phyloP scores from a whole-genome alignment of 2,888 invertebrate species.

The Rhabditoides inermis region DNA sequence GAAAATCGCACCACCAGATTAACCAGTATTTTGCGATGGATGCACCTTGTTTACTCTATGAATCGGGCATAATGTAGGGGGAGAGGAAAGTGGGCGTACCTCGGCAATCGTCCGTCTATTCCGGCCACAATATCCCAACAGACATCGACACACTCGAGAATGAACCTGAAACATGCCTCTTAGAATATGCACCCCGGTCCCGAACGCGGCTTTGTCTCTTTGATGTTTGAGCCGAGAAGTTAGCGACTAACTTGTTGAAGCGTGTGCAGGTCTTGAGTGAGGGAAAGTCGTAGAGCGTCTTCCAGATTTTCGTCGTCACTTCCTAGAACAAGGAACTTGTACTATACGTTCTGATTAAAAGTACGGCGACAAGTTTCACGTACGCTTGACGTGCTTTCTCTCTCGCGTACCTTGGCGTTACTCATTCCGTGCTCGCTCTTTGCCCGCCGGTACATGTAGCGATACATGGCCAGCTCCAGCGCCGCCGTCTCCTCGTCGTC shows the following conservation, averaged over 20 bases:
- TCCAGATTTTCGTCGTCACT: slow-evolving; percentile 68
- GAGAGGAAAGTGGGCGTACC: no score
- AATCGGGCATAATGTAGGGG: no score
- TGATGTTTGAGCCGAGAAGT: background rate
- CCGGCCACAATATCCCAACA: slow-evolving; percentile 70
- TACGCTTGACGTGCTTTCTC: no score
- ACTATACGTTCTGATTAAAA: background rate
- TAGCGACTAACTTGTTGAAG: slow-evolving; percentile 60
- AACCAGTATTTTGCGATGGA: no score
- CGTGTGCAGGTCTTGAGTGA: slow-evolving; percentile 72
- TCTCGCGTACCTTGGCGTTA: slow-evolving; percentile 30
- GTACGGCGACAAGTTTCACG: no score
- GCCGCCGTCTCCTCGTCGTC: slow-evolving; percentile 14
- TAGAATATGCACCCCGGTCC: no score
- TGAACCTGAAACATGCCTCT: slow-evolving; percentile 60
- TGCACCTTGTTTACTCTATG: no score
- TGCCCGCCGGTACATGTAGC: slow-evolving; percentile 19
- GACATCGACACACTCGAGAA: slow-evolving; percentile 72
- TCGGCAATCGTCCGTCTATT: slow-evolving; percentile 26
- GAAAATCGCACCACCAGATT: no score
- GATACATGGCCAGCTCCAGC: slow-evolving; percentile 22
- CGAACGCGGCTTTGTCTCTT: no score
- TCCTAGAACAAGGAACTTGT: slow-evolving; percentile 55
- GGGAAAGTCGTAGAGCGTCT: slow-evolving; percentile 84
- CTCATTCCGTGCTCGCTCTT: slow-evolving; percentile 29